A percentile compares a stretch with the other conserved stretches of the same genome.
Evolutionary conservation across 2,113 vertebrate genomes (phyloP).

Genomic region (Theristicus caerulescens): DNA sequence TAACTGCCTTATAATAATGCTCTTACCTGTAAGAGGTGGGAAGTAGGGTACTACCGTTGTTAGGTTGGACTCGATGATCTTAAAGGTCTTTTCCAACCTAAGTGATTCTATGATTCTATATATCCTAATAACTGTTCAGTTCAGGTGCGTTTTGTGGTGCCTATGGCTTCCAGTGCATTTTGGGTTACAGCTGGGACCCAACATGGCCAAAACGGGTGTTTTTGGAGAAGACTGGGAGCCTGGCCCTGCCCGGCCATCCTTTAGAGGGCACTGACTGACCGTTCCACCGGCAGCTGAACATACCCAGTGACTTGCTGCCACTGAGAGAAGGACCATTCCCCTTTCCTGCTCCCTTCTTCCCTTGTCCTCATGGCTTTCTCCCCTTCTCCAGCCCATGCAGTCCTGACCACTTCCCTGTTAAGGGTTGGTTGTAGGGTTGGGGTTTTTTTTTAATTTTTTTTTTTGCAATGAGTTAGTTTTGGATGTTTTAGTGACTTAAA

Average conservation of each 20-base stretch:
- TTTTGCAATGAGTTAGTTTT: background rate
- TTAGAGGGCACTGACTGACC: constrained; percentile 45
- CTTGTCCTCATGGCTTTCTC: background rate
- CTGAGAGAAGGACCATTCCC: background rate
- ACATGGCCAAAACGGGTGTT: background rate
- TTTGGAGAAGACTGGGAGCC: fast-evolving
- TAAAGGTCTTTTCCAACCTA: background rate
- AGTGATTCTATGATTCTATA: background rate
- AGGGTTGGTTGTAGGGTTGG: background rate
- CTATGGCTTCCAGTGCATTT: background rate
- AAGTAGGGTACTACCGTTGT: background rate
- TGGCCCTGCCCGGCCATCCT: background rate
- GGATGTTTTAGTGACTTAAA: background rate
- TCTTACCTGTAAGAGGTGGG: background rate
- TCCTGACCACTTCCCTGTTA: background rate
- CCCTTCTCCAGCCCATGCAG: background rate
- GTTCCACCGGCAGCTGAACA: fast-evolving
- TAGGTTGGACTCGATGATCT: background rate
- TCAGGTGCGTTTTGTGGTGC: background rate
- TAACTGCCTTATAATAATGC: background rate
- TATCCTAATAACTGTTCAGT: background rate
- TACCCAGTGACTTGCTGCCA: background rate
- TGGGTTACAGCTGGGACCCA: background rate
- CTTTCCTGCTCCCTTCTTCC: background rate
- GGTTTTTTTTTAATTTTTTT: background rate